phyloP scores from a whole-genome alignment of 2,797 vertebrate species.

The Heliangelus exortis region DNA sequence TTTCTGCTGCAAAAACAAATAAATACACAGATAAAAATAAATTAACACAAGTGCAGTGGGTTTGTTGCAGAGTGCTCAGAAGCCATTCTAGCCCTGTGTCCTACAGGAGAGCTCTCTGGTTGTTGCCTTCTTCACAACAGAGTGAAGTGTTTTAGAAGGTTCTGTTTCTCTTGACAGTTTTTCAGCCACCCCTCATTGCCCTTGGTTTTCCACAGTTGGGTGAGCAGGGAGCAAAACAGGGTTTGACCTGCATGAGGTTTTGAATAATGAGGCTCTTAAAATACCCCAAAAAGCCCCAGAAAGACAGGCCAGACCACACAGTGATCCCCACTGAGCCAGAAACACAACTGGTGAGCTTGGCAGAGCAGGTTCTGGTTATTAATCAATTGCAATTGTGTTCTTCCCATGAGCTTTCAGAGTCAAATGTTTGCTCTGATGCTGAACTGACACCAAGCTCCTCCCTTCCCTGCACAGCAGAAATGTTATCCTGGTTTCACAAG shows the following conservation, averaged over 20 bases:
- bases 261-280: neutral
- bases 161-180: neutral
- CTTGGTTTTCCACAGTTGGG: neutral
- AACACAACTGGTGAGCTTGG: neutral
- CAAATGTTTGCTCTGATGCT: neutral
- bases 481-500: neutral
- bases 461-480: neutral
- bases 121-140: neutral
- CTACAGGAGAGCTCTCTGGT: neutral
- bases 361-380: neutral
- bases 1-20: conserved; percentile 69
- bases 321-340: neutral
- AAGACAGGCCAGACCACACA: neutral
- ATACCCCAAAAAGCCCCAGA: neutral
- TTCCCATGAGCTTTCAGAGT: neutral
- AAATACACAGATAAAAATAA: neutral
- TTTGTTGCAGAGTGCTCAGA: neutral
- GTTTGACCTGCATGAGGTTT: neutral
- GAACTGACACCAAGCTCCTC: neutral
- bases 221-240: neutral
- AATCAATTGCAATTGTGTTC: neutral
- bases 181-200: neutral
- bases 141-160: neutral
- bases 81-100: neutral
- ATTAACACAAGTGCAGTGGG: neutral